Percentiles rank a stretch among this genome's conserved stretches.
These are phyloP conservation scores for Drymonia ruficornis DNA, from an alignment of 2,888 invertebrate species.

Conservation along the genomic window DNA sequence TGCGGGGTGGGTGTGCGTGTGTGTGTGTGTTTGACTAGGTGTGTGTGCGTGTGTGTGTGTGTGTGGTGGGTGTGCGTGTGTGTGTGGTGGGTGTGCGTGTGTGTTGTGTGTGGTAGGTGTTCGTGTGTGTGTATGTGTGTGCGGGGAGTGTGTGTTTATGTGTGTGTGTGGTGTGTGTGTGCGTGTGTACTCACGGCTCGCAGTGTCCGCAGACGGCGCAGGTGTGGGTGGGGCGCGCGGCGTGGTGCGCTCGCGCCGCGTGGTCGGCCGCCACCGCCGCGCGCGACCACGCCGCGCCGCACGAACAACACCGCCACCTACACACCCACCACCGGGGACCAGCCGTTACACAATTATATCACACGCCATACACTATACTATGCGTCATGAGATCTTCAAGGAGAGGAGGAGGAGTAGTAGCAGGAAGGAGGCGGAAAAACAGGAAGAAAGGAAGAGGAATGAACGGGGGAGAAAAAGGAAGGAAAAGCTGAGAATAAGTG, in stretches of 20 bases:
- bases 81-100: neutral
- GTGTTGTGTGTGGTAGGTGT: too few species aligned
- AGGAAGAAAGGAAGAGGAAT: too few species aligned
- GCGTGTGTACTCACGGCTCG: slow-evolving; percentile 32
- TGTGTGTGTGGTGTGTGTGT: neutral
- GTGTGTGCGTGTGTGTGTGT: neutral
- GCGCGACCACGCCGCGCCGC: slow-evolving; percentile 57
- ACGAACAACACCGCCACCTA: slow-evolving; percentile 67
- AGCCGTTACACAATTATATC: too few species aligned
- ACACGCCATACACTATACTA: neutral
- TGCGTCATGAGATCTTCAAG: too few species aligned
- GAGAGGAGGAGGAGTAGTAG: too few species aligned
- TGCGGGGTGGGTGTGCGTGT: too few species aligned
- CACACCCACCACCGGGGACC: neutral
- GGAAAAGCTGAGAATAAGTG: too few species aligned
- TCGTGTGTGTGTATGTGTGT: too few species aligned
- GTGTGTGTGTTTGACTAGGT: too few species aligned
- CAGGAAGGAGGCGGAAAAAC: too few species aligned
- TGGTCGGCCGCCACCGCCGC: slow-evolving; percentile 73
- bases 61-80: neutral
- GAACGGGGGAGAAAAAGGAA: too few species aligned
- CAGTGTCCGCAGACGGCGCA: slow-evolving; percentile 56
- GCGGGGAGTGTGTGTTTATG: too few species aligned
- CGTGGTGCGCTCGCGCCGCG: slow-evolving; percentile 54
- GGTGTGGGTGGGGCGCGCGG: slow-evolving; percentile 52